These are phyloP conservation scores for Prunella strophiata DNA, from an alignment of 2,797 vertebrate genomes.

Conservation along the genomic window DNA sequence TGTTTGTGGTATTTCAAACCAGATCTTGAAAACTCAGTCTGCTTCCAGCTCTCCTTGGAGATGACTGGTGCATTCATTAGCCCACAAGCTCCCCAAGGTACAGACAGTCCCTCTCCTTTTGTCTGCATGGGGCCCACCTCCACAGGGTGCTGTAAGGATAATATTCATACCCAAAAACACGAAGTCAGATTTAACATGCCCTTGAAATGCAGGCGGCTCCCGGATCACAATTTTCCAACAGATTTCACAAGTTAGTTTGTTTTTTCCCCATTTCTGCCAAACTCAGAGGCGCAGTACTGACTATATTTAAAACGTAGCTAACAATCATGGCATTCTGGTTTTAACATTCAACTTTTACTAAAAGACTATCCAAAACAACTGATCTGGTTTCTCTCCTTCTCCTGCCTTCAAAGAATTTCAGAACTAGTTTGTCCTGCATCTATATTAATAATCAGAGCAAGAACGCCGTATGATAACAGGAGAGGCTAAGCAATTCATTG, in stretches of 20 bases:
- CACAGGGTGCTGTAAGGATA: background rate
- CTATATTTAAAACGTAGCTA: conserved; percentile 42
- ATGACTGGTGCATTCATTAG: conserved; percentile 11
- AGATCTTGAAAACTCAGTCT: background rate
- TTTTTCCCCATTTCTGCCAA: conserved; percentile 42
- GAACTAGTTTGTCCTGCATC: conserved; percentile 14
- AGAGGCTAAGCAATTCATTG: background rate
- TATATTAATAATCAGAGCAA: background rate
- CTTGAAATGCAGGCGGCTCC: conserved; percentile 35
- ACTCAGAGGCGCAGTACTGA: background rate
- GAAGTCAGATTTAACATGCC: conserved; percentile 14
- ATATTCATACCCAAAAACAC: background rate
- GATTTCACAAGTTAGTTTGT: conserved; percentile 44
- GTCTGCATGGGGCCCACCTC: background rate
- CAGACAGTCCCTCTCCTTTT: conserved; percentile 24
- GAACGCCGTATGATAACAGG: background rate
- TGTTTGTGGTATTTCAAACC: background rate
- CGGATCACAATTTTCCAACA: background rate
- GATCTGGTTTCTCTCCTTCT: background rate
- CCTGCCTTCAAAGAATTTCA: background rate
- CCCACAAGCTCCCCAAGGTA: conserved; percentile 9
- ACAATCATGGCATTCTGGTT: background rate
- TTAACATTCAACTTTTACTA: background rate
- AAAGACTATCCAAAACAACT: background rate
- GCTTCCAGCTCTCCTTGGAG: conserved; percentile 29